Conservation (phyloP, 2,888 invertebrate species). For the Erannis defoliaria region DNA sequence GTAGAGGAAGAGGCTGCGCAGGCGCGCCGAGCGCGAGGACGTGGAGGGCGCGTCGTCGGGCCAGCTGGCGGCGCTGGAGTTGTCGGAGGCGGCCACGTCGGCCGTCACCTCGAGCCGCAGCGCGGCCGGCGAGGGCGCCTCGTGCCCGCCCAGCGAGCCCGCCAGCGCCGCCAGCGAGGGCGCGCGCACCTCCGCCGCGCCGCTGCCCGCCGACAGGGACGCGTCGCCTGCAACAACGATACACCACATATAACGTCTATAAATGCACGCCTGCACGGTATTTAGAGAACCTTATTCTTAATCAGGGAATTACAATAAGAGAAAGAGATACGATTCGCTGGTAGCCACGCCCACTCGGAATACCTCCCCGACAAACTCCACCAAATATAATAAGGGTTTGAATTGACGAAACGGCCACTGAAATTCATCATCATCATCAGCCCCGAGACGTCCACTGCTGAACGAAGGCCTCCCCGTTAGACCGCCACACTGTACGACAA, state of each 20-base stretch:
- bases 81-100: conserved; percentile 69
- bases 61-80: conserved; percentile 67
- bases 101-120: conserved; percentile 71
- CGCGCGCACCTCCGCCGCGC: conserved; percentile 70
- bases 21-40: conserved; percentile 68
- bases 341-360: too few relatives aligned
- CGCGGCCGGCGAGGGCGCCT: conserved; percentile 64
- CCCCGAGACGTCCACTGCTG: too few relatives aligned
- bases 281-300: too few relatives aligned
- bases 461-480: too few relatives aligned
- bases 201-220: conserved; percentile 76
- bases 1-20: conserved; percentile 77
- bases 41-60: conserved; percentile 66
- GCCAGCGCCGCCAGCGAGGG: conserved; percentile 79
- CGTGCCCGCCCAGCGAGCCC: conserved; percentile 76
- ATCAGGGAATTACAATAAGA: too few relatives aligned
- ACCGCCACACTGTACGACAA: too few relatives aligned
- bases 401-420: too few relatives aligned
- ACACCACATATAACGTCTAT: not conserved
- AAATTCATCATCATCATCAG: too few relatives aligned
- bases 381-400: too few relatives aligned
- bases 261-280: too few relatives aligned
- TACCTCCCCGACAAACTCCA: too few relatives aligned
- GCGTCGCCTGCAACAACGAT: conserved; percentile 69
- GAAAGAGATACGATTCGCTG: too few relatives aligned